Evolutionary conservation across 2,797 vertebrate genomes (phyloP), one percentile per base, ranked within the genome.

Genomic region (Argentina silus): DNA sequence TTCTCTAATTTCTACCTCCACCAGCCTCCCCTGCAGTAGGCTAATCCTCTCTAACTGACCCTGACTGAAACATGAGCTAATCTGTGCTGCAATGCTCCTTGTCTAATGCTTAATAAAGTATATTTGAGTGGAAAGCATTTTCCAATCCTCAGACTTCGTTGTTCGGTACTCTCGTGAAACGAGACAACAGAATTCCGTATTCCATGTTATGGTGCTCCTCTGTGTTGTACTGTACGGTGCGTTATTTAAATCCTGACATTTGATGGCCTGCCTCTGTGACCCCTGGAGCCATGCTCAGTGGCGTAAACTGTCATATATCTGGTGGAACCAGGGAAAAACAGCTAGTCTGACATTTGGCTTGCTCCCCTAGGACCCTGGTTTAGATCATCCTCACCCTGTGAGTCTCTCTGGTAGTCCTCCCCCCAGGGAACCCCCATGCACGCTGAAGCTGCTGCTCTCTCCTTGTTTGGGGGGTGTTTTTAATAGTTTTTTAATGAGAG

Each of bases 281-380:
- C 51, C 48, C 12, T 70, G 14, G 45, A 2, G 70, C 27, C 51
- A n/a, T 53, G n/a, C 2, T 63, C n/a, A 15, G 36, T 14, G 2
- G 42, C n/a, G 0, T 43, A 12, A 55, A 23, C 17, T 59, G 21
- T 50, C n/a, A 65, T 68, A n/a, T 51, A n/a, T 15, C 53, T 56
- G 15, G 72, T 7, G 65, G 50, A 74, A 11, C 61, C 14, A 45
- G 42, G 14, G 42, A 64, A 7, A 50, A 7, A 65, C 44, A 73
- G 0, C 9, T 2, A 65, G 43, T 67, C 45, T 69, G 64, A 62
- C 67, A 76, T 79, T 74, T 76, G 67, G 51, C 64, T 70, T 8
- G 27, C 77, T 68, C 73, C 74, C 64, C 19, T 42, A 64, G 47
- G 51, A 81, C 51, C 14, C 3, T 23, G 0, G 17, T 12, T 74